Evolutionary conservation across 2,797 vertebrate genomes (phyloP), one percentile per base, ranked within the genome.

Genomic region (Crenuchus spilurus): DNA sequence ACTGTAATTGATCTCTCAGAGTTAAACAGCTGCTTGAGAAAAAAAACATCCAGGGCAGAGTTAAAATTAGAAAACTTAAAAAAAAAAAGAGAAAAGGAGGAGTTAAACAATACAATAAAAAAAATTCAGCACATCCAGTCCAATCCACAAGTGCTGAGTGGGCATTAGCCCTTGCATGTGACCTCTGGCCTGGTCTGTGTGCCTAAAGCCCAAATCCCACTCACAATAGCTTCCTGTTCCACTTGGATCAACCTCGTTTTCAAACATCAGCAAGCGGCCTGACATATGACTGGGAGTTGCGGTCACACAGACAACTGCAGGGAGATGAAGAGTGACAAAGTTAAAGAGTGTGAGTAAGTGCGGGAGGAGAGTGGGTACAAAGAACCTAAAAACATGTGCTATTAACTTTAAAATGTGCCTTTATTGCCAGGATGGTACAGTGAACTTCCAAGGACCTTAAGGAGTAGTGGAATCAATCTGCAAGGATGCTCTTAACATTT

Each of bases 141-240:
- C 84, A 90, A 88, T 88, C 89, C 86, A 91, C 85, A 94, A 93
- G 83, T 89, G 88, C 87, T 93, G 87, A 94, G 86, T 88, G 90
- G 90, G 87, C 90, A 91, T 91, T 89, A 93, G 86, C 84, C 89
- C 85, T 93, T 89, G 91, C 91, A 89, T 91, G 87, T 93, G 91
- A 95, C 90, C 90, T 86, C 80, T 1, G 84, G 82, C 86, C 80
- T 78, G 74, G 88, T 86, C 90, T 90, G 88, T 90, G 86, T 62
- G 89, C 87, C 91, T 89, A 93, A 93, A 92, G 89, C 90, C 89
- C 84, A 94, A 95, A 94, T 90, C 90, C 92, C 88, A 87, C 85
- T 91, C 90, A 94, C 91, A 94, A 94, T 90, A 90, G 89, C 86
- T 93, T 94, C 91, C 92, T 94, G 90, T 92, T 93, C 91, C 90